Base-by-base conservation (phyloP, 2,797 vertebrate species). In the Loris lydekkerianus region DNA sequence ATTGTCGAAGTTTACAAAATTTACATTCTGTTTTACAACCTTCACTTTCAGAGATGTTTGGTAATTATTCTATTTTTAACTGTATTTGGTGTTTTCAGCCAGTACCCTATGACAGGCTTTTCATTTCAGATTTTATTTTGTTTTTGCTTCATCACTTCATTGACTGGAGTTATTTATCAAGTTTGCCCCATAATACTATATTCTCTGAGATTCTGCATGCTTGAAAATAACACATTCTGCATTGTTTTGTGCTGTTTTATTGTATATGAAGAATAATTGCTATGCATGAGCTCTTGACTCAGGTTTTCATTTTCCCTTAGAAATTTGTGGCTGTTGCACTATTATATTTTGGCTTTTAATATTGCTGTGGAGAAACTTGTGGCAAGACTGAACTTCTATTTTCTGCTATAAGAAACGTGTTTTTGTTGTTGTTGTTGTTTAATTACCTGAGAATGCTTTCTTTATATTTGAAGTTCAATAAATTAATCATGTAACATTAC, bases 151-250 rank as follows among this genome's bases (percentile, higher is more conserved):
- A 92, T 93, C 96, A 97, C 93, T 89, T 97, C 92, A 65, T 69
- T 95, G 86, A 91, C 96, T 96, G 20, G 23, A 72, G 78, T 97
- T 96, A 97, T 96, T 94, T 96, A 85, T 97, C 91, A 96, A 92
- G 61, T 91, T 91, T 96, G 46, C 40, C 31, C 58, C 63, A 83
- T 90, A 95, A 83, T 94, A 58, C 15, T 88, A 6, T 72, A 81
- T 89, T 93, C 31, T 20, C 60, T 80, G n/a, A 92, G 65, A 58
- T 96, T 95, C 83, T 70, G 31, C 15, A 89, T 86, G 65, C 61
- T 67, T 93, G 65, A 80, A 84, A 94, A 89, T 94, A 93, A 67
- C 37, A 91, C 75, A 89, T 92, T 95, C 77, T 95, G 7, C 84
- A 96, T 73, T 85, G 61, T 86, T 96, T 94, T 93, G 69, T 78